These are phyloP conservation scores for Todiramphus chloris DNA, from an alignment of 2,113 vertebrate species.

Conservation along the genomic window DNA sequence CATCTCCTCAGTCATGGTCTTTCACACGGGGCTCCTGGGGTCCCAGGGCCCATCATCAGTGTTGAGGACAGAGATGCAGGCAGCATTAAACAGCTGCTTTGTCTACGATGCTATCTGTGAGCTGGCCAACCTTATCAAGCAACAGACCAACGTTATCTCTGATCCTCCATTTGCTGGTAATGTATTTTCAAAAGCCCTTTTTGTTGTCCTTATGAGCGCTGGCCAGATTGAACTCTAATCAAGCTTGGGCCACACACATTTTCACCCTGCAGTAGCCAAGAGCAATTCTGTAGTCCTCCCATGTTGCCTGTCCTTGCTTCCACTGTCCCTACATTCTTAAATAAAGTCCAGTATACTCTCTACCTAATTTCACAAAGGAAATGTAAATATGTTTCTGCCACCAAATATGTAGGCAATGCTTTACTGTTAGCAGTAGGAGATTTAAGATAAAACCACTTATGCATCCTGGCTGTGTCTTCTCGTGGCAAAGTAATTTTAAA, in stretches of 20 bases:
- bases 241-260: neutral
- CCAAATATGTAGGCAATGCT: neutral
- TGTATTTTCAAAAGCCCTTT: neutral
- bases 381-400: neutral
- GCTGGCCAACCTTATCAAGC: neutral
- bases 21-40: neutral
- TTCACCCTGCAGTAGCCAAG: neutral
- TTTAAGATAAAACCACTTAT: neutral
- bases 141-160: neutral
- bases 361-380: neutral
- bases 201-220: neutral
- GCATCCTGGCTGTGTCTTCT: neutral
- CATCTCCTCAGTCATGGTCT: rapidly evolving
- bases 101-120: neutral
- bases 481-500: neutral
- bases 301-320: neutral
- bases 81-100: neutral
- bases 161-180: neutral
- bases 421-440: neutral
- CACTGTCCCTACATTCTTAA: neutral
- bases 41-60: neutral
- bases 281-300: neutral
- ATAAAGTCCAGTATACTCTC: neutral
- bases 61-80: neutral
- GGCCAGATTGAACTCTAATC: neutral